These are phyloP conservation scores for Pseudeuparius sepicola DNA, from an alignment of 2,888 invertebrate genomes.

Conservation along the genomic window DNA sequence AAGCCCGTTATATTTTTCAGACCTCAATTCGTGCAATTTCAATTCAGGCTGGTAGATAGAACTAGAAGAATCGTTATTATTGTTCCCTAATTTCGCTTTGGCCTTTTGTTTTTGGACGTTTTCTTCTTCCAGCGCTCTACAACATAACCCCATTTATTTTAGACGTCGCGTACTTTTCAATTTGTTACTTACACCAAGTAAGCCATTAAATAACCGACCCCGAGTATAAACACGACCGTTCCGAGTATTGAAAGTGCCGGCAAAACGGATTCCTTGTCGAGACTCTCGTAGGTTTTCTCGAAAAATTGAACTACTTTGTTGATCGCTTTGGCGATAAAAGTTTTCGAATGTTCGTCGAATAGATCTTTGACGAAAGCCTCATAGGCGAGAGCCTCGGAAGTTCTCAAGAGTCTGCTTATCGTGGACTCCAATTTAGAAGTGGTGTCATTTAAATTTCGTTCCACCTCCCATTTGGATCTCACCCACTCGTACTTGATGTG, in stretches of 20 bases:
- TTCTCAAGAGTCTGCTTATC: conserved; percentile 58
- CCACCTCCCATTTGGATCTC: conserved; percentile 55
- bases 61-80: conserved; percentile 28
- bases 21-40: conserved; percentile 81
- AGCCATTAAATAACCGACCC: conserved; percentile 76
- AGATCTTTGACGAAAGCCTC: conserved; percentile 73
- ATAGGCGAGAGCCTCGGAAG: conserved; percentile 64
- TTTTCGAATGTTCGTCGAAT: conserved; percentile 67
- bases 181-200: conserved; percentile 55
- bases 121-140: conserved; percentile 30
- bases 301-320: conserved; percentile 54
- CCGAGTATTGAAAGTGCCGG: conserved; percentile 70
- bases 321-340: conserved; percentile 59
- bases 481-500: conserved; percentile 89
- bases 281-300: conserved; percentile 60
- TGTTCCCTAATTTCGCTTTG: conserved; percentile 41
- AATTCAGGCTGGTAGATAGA: conserved; percentile 52
- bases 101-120: conserved; percentile 43
- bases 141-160: conserved; percentile 2
- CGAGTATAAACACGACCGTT: conserved; percentile 67
- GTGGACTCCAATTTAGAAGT: conserved; percentile 61
- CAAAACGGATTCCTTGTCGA: conserved; percentile 67
- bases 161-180: background rate
- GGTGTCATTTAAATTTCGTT: conserved; percentile 55
- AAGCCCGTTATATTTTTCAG: conserved; percentile 92